phyloP scores from a whole-genome alignment of 1,140 invertebrate species.

The Arctopsyche grandis region DNA sequence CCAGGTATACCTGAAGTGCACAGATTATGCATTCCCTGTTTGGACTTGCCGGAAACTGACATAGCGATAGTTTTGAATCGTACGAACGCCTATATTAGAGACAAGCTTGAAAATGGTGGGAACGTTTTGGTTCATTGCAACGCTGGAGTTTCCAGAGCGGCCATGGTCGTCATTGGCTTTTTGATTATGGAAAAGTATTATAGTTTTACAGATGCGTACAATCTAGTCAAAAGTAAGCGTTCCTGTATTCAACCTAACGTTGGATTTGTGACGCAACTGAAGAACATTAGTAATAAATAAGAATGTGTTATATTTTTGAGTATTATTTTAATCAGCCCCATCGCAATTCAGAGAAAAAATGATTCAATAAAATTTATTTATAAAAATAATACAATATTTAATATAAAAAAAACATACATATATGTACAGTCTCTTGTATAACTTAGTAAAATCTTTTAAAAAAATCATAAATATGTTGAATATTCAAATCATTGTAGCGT shows the following conservation, averaged over 20 bases:
- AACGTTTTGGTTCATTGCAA: slow-evolving; percentile 91
- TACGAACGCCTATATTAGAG: slow-evolving; percentile 70
- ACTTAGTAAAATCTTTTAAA: not conserved
- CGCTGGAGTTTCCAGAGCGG: slow-evolving; percentile 89
- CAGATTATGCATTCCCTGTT: slow-evolving; percentile 68
- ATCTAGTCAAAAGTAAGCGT: slow-evolving; percentile 73
- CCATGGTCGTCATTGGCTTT: slow-evolving; percentile 84
- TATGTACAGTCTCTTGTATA: slow-evolving; percentile 29
- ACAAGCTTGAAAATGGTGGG: slow-evolving; percentile 61
- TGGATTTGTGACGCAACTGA: slow-evolving; percentile 79
- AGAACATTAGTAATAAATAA: not conserved
- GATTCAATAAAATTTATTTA: slow-evolving; percentile 7
- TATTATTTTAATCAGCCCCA: too few relatives aligned
- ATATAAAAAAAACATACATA: not conserved
- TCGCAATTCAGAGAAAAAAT: too few relatives aligned
- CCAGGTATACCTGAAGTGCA: slow-evolving; percentile 61
- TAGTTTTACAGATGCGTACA: slow-evolving; percentile 75
- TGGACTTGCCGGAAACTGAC: slow-evolving; percentile 78
- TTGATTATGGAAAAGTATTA: slow-evolving; percentile 77
- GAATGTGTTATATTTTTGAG: not conserved
- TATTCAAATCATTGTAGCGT: not conserved
- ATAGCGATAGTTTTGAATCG: slow-evolving; percentile 65
- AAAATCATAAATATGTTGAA: not conserved
- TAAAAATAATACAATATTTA: slow-evolving; percentile 19
- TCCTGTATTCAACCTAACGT: slow-evolving; percentile 79